Evolutionary conservation across 2,888 invertebrate species (phyloP).

Genomic region (Harpagoxenus sublaevis): DNA sequence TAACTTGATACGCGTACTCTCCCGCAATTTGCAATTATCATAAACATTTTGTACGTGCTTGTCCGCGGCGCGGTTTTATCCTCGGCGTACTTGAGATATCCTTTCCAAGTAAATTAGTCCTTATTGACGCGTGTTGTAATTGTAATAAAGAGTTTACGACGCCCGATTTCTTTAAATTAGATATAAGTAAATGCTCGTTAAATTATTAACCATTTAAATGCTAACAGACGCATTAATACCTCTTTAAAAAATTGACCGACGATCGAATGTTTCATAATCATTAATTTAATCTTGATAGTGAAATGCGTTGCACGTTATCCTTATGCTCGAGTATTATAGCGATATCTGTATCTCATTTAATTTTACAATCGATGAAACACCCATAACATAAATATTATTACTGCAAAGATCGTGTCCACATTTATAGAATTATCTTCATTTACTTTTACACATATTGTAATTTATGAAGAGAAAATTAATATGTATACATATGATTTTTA

Average conservation of each 20-base stretch:
- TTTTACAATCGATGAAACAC: background rate
- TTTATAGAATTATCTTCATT: background rate
- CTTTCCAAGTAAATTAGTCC: slow-evolving; percentile 13
- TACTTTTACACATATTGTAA: background rate
- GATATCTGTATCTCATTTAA: background rate
- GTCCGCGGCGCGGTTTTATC: slow-evolving; percentile 19
- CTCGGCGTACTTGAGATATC: background rate
- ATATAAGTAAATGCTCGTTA: background rate
- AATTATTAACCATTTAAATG: background rate
- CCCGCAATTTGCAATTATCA: slow-evolving; percentile 31
- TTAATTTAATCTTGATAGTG: slow-evolving; percentile 1
- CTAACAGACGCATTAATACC: background rate
- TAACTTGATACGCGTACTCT: slow-evolving; percentile 25
- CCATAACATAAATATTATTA: background rate
- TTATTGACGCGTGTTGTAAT: background rate
- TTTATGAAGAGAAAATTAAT: slow-evolving; percentile 15
- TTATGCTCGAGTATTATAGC: background rate
- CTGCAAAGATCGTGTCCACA: background rate
- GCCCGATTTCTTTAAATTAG: background rate
- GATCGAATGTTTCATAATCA: background rate
- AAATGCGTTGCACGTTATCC: background rate
- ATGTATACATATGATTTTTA: background rate
- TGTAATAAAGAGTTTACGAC: slow-evolving; percentile 23
- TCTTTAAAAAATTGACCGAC: background rate
- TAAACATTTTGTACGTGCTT: slow-evolving; percentile 33